phyloP scores from a whole-genome alignment of 92 coral and sea anemone genomes.

The Desmophyllum pertusum region DNA sequence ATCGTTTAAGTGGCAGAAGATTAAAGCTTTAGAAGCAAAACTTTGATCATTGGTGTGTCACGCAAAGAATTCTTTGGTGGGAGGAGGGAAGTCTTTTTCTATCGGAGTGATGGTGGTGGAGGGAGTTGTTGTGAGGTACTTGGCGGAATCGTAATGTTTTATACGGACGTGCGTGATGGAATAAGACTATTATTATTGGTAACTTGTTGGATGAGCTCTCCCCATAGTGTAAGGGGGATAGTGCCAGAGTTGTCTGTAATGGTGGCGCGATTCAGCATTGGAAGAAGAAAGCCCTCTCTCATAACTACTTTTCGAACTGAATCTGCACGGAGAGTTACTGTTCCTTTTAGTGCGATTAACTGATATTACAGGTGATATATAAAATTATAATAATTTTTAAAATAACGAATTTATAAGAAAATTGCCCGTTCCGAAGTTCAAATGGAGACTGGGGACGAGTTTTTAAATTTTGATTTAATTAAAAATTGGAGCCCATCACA shows the following conservation, averaged over 20 bases:
- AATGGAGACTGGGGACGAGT: too few relatives aligned
- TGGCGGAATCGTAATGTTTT: constrained; percentile 32
- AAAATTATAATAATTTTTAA: too few relatives aligned
- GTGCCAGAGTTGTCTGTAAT: constrained; percentile 41
- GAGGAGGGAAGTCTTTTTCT: constrained; percentile 18
- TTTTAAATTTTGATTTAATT: too few relatives aligned
- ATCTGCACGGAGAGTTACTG: constrained; percentile 25
- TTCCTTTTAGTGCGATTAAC: constrained; percentile 29
- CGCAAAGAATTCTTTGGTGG: constrained; percentile 26
- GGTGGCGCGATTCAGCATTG: constrained; percentile 38
- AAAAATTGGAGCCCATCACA: too few relatives aligned
- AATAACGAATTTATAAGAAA: too few relatives aligned
- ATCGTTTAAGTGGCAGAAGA: too few relatives aligned
- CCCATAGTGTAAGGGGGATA: constrained; percentile 47
- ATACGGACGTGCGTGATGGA: constrained; percentile 27
- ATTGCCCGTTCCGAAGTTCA: too few relatives aligned
- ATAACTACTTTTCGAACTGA: constrained; percentile 11
- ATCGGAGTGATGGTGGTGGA: constrained; percentile 11
- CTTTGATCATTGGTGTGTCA: too few relatives aligned
- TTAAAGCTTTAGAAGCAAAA: too few relatives aligned
- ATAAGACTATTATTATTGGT: constrained; percentile 21
- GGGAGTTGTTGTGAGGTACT: constrained; percentile 43
- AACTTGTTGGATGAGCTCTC: constrained; percentile 29
- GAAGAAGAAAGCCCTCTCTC: constrained; percentile 5
- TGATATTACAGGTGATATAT: too few relatives aligned